Evolutionary conservation across 1,140 invertebrate genomes (phyloP), one percentile per base, ranked within the genome.

Genomic region (Cherax quadricarinatus): DNA sequence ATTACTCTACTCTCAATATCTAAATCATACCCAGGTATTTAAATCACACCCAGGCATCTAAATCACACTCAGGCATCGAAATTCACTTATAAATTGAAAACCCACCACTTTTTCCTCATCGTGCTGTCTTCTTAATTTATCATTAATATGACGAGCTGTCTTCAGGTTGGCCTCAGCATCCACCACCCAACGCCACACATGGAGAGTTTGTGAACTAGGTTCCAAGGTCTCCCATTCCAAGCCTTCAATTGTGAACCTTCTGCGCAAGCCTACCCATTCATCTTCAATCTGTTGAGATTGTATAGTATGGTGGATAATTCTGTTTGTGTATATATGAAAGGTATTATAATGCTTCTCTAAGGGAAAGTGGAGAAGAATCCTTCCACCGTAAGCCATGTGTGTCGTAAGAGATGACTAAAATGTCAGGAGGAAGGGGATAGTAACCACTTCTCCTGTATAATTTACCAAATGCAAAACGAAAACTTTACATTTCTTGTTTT

Each of bases 91-190:
- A 57, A 9, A 57, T 57, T 10, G 53, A 4, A 1, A 41, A 57
- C 57, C 14, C 57, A 91, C 90, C 90, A 21, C 79, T 80, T 87
- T 91, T 73, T 91, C 90, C 62, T 91, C 73, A 57, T 91, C 84
- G 41, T 86, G 62, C 48, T 91, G 84, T 53, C 90, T 60, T 21
- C 90, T 41, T 10, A 91, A 82, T 21, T 91, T 91, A 30, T 91
- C 90, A 57, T 91, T 91, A n/a, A 91, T 91, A 73, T 91, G 90
- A 14, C 90, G 51, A 4, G 79, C 90, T 7, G 90, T 84, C 49
- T 81, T 91, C 6, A 91, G 60, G 48, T 91, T 91, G 60, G 90
- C 90, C 60, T 91, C 90, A 1, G 84, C 90, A 73, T 91, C 90
- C 41, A 91, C 90, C 41, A 91, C 30, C 84, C 83, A 86, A 5